These are phyloP conservation scores for Ophion ventricosus DNA, from an alignment of 2,888 invertebrate species.

Conservation along the genomic window DNA sequence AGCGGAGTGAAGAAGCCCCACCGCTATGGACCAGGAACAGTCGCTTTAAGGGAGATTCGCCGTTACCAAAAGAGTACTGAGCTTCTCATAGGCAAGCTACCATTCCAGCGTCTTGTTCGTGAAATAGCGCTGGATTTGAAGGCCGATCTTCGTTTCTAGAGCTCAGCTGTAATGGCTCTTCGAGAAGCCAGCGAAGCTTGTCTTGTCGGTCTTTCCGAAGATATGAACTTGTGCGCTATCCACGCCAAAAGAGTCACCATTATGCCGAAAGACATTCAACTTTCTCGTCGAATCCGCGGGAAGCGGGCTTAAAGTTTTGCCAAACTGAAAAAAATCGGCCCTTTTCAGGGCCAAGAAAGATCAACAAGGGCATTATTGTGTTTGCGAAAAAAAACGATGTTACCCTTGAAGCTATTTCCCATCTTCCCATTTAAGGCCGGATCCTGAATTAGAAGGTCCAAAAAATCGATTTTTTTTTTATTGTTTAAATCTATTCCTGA, in stretches of 20 bases:
- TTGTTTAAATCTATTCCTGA: too few relatives aligned
- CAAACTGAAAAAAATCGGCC: constrained; percentile 1
- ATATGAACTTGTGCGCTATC: constrained; percentile 91
- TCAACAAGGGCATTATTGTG: background rate
- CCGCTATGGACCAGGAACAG: constrained; percentile 88
- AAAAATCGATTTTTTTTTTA: too few relatives aligned
- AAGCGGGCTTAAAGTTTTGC: constrained; percentile 70
- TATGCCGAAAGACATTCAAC: constrained; percentile 87
- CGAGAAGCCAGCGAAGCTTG: constrained; percentile 87
- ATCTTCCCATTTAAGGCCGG: too few relatives aligned
- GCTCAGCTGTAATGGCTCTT: constrained; percentile 89
- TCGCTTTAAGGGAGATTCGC: constrained; percentile 89
- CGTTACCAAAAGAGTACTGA: constrained; percentile 91
- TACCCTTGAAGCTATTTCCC: too few relatives aligned
- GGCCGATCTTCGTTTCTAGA: constrained; percentile 88
- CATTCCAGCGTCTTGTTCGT: constrained; percentile 89
- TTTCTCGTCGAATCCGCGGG: constrained; percentile 81
- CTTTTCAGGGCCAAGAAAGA: constrained; percentile 21
- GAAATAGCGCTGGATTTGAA: constrained; percentile 91
- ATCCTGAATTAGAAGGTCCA: too few relatives aligned
- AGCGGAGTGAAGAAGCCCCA: constrained; percentile 90
- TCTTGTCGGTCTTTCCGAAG: constrained; percentile 89
- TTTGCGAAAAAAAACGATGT: background rate
- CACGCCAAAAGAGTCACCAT: constrained; percentile 89
- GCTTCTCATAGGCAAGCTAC: constrained; percentile 88